Conservation (phyloP, 2,888 invertebrate species). For the Osedax frankpressi region DNA sequence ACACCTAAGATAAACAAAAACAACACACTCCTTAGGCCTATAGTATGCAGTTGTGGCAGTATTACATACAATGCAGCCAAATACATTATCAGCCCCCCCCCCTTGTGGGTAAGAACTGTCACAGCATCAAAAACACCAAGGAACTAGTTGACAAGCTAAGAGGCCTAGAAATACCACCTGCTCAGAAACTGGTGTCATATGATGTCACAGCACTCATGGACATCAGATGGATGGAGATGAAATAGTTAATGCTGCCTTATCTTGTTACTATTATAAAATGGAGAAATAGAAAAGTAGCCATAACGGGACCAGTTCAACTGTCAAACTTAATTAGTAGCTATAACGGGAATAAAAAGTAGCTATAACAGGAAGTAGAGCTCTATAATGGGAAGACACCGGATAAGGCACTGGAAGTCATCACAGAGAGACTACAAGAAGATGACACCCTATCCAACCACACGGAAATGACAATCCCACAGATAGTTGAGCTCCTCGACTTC, state of each 20-base stretch:
- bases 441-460: not conserved
- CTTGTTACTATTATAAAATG: no score
- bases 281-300: no score
- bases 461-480: not conserved
- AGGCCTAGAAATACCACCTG: constrained; percentile 16
- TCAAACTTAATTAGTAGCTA: no score
- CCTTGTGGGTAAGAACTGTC: constrained; percentile 12
- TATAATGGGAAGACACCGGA: no score
- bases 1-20: not conserved
- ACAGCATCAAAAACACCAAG: constrained; percentile 15
- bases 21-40: not conserved
- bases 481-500: constrained; percentile 7
- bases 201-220: constrained; percentile 20
- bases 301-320: no score
- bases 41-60: constrained; percentile 1
- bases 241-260: no score
- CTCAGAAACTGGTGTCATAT: constrained; percentile 17
- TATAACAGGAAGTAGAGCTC: no score
- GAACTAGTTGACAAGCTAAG: constrained; percentile 15
- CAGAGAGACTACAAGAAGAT: not conserved
- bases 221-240: no score
- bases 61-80: constrained; percentile 10
- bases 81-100: constrained; percentile 12
- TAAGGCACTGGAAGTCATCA: not conserved
- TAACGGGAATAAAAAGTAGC: no score